A percentile compares a stretch with the other conserved stretches of the same genome.
phyloP scores from a whole-genome alignment of 2,888 invertebrate genomes.

The Yponomeuta evonymella region DNA sequence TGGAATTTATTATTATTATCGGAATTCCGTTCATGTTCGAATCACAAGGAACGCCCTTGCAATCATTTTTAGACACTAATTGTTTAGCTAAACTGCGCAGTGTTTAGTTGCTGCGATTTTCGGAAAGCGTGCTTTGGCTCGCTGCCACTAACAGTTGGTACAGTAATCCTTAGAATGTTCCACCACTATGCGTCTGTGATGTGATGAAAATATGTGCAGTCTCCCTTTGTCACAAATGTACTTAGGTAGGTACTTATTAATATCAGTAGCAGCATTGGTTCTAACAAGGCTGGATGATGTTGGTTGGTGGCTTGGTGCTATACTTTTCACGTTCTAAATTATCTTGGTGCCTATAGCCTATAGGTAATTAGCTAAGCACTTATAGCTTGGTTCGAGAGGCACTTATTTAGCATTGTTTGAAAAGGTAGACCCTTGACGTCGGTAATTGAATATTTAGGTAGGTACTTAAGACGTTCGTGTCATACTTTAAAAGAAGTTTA shows the following conservation, averaged over 20 bases:
- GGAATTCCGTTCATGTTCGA: background rate
- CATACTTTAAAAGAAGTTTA: too few species aligned
- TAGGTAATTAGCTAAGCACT: background rate
- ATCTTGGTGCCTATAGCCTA: background rate
- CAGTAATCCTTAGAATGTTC: conserved; percentile 18
- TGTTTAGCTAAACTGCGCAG: background rate
- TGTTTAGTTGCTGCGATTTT: background rate
- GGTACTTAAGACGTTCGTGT: too few species aligned
- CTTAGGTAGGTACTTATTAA: background rate
- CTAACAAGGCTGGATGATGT: too few species aligned
- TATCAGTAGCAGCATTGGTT: too few species aligned
- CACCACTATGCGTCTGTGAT: background rate
- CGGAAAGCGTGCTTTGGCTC: conserved; percentile 4
- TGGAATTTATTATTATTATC: too few species aligned
- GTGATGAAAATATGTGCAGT: background rate
- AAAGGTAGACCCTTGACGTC: too few species aligned
- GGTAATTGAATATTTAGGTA: too few species aligned
- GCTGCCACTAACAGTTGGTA: conserved; percentile 16
- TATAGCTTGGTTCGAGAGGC: background rate
- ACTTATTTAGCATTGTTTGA: too few species aligned
- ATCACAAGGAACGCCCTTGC: background rate
- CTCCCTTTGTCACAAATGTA: background rate
- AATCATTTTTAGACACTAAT: background rate
- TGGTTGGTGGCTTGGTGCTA: background rate
- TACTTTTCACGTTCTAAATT: too few species aligned